These are phyloP conservation scores for Chrysodeixis includens DNA, from an alignment of 2,888 invertebrate species.

Conservation along the genomic window DNA sequence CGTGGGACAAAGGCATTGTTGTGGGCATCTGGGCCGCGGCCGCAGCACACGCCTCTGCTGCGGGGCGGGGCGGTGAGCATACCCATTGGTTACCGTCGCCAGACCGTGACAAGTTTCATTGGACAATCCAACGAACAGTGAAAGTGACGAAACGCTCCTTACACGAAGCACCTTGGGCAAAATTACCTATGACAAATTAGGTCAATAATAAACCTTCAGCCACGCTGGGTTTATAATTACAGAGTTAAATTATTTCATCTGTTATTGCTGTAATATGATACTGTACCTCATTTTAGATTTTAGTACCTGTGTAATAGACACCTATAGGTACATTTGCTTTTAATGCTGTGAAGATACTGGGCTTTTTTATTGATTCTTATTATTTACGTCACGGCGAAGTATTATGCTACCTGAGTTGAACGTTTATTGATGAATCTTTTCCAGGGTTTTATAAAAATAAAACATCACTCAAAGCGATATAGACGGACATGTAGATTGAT, in stretches of 20 bases:
- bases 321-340: neutral
- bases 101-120: slow-evolving; percentile 87
- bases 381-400: too few relatives aligned
- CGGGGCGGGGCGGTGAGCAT: slow-evolving; percentile 83
- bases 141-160: slow-evolving; percentile 83
- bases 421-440: too few relatives aligned
- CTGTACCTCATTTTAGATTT: neutral
- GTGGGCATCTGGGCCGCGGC: slow-evolving; percentile 73
- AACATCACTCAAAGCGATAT: too few relatives aligned
- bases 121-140: slow-evolving; percentile 83
- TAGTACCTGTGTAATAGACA: neutral
- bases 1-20: slow-evolving; percentile 67
- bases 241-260: neutral
- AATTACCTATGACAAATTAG: slow-evolving; percentile 70
- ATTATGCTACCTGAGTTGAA: too few relatives aligned
- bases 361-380: too few relatives aligned
- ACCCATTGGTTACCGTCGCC: slow-evolving; percentile 83
- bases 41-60: slow-evolving; percentile 80
- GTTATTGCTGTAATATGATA: neutral
- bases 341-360: too few relatives aligned
- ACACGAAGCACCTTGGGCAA: slow-evolving; percentile 79
- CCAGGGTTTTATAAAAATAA: too few relatives aligned
- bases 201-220: slow-evolving; percentile 51
- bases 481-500: too few relatives aligned
- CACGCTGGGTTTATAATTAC: slow-evolving; percentile 5